phyloP scores from a whole-genome alignment of 2,113 vertebrate genomes.

The Sinosuthora webbiana region DNA sequence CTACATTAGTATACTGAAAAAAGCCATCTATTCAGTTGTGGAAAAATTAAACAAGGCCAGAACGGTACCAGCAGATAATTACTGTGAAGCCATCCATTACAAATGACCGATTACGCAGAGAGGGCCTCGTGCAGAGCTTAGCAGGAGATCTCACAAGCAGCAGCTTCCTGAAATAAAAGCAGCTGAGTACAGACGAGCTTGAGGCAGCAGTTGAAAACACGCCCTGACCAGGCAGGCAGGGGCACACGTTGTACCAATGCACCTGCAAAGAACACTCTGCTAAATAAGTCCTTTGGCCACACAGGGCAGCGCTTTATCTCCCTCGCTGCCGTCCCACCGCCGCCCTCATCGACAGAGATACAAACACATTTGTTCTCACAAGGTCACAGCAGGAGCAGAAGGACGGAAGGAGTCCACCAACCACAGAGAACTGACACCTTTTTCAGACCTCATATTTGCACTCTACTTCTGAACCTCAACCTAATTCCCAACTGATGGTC shows the following conservation, averaged over 20 bases:
- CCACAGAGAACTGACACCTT: background rate
- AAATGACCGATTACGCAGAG: background rate
- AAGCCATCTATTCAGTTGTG: background rate
- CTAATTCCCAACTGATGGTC: background rate
- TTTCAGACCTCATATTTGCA: background rate
- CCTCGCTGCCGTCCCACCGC: background rate
- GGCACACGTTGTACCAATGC: accelerated
- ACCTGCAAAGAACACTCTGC: background rate
- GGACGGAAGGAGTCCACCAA: background rate
- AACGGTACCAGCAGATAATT: background rate
- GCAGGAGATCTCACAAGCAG: background rate
- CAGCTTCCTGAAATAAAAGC: background rate
- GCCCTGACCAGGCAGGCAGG: background rate
- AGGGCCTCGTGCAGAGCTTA: background rate
- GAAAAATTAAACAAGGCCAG: background rate
- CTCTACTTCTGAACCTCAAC: background rate
- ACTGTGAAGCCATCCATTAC: background rate
- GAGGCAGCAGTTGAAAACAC: background rate
- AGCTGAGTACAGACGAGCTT: background rate
- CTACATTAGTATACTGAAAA: background rate
- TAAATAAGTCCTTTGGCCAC: background rate
- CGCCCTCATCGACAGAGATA: background rate
- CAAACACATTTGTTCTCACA: background rate
- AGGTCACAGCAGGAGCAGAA: background rate
- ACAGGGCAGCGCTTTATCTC: background rate